Conservation (phyloP, 2,797 vertebrate species). For the Triplophysa yarkandensis region DNA sequence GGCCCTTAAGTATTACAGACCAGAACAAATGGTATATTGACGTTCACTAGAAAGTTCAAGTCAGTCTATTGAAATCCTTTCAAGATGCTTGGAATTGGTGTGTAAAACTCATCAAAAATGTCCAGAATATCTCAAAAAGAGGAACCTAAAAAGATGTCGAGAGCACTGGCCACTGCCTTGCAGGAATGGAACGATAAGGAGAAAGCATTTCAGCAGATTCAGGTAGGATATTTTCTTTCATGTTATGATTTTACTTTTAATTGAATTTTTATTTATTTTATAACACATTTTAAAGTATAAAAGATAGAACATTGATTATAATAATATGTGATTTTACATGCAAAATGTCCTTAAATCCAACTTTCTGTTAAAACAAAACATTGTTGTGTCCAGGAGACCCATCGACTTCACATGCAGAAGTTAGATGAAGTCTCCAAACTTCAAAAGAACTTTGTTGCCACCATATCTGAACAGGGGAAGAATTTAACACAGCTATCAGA, state of each 20-base stretch:
- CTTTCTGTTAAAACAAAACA: not conserved
- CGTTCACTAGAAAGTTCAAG: conserved; percentile 65
- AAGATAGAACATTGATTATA: not conserved
- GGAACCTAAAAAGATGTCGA: conserved; percentile 62
- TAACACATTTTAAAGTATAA: not conserved
- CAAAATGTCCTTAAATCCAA: not conserved
- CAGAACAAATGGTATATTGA: conserved; percentile 63
- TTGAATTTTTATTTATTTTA: conserved; percentile 39
- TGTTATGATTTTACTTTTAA: not conserved
- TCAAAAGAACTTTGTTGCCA: conserved; percentile 81
- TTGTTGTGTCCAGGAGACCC: conserved; percentile 81
- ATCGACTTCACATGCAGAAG: conserved; percentile 86
- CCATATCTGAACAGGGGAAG: conserved; percentile 82
- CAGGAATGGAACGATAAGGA: conserved; percentile 86
- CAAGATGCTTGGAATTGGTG: conserved; percentile 3
- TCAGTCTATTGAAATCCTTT: conserved; percentile 8
- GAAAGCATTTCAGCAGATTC: conserved; percentile 82
- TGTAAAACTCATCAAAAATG: not conserved
- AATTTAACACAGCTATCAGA: conserved; percentile 79
- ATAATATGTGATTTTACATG: not conserved
- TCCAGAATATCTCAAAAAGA: not conserved
- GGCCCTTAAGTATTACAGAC: conserved; percentile 53
- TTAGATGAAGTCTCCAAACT: conserved; percentile 89
- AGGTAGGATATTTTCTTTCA: conserved; percentile 74
- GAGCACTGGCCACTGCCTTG: conserved; percentile 65